Evolutionary conservation across 1,140 invertebrate genomes (phyloP), one percentile per base, ranked within the genome.

Genomic region (Camponotus floridanus): DNA sequence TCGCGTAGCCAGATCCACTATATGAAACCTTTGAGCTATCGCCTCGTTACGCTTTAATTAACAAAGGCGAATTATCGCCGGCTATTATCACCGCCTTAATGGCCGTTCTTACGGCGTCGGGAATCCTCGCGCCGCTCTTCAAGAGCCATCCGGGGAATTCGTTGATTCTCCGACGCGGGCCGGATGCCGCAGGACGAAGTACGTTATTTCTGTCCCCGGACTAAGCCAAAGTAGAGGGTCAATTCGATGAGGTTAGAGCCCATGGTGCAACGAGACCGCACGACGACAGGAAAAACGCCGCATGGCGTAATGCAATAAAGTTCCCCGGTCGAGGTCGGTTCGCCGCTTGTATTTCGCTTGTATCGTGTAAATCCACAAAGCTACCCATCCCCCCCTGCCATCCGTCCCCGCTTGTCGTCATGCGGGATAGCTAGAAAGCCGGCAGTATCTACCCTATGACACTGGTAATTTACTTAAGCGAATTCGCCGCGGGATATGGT

Each of bases 291-390:
- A 94, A 94, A 94, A 94, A 94, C 87, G 89, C 86, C 87, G 86
- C 81, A 91, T 89, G 74, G 89, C 83, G 91, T 94, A 94, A 94
- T 94, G 94, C 91, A 94, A 95, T 94, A 93, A 95, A 94, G 91
- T 71, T 83, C 83, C 65, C 31, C 42, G 62, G 26, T 71, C 64
- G 76, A 86, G 84, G 57, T 51, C n/a, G 86, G 59, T 57, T 85
- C 64, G 36, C n/a, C 62, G 45, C 48, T 81, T 67, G 88, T 88
- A 87, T 86, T 85, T 81, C 81, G 88, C 26, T 26, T 26, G 86
- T 89, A 88, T 89, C 87, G 89, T 87, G 91, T 92, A 94, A 94
- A 94, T 94, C 93, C 91, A 70, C 62, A 61, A 84, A 86, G 57
- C 81, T 76, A 59, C 45, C 83, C 55, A 45, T 13, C 18, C 31